These are phyloP conservation scores for Parotia lawesii DNA, from an alignment of 2,113 vertebrate species.

Conservation along the genomic window DNA sequence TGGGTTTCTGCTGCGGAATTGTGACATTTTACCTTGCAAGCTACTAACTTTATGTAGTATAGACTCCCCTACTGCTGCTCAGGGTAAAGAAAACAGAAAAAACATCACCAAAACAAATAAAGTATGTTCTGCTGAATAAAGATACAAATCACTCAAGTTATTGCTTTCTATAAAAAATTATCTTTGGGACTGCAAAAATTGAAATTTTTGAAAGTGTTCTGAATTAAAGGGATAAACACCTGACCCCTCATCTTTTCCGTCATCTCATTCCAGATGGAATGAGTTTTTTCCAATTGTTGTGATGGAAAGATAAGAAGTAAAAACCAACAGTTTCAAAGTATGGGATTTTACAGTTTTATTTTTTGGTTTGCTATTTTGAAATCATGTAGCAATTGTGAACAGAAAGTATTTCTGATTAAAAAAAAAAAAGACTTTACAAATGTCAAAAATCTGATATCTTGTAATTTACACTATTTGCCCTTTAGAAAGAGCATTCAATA, in stretches of 20 bases:
- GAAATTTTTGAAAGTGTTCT: background rate
- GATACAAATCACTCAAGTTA: background rate
- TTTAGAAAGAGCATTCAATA: background rate
- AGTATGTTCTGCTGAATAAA: background rate
- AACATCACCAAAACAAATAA: background rate
- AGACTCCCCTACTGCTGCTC: background rate
- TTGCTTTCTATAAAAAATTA: background rate
- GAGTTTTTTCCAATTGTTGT: background rate
- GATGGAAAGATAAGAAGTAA: background rate
- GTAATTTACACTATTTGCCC: background rate
- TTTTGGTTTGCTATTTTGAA: background rate
- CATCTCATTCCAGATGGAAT: background rate
- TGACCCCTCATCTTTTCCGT: background rate
- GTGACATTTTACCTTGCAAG: background rate
- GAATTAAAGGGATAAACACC: background rate
- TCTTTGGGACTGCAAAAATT: background rate
- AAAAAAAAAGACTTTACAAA: background rate
- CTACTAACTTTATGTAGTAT: background rate
- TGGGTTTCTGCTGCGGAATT: background rate
- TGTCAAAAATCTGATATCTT: background rate
- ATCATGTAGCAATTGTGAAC: background rate
- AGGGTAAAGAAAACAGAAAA: background rate
- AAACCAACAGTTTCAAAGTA: background rate
- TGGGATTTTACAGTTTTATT: background rate
- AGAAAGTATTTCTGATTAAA: background rate